Conservation (phyloP, 2,797 vertebrate genomes). For the Phyllotis vaccarum region DNA sequence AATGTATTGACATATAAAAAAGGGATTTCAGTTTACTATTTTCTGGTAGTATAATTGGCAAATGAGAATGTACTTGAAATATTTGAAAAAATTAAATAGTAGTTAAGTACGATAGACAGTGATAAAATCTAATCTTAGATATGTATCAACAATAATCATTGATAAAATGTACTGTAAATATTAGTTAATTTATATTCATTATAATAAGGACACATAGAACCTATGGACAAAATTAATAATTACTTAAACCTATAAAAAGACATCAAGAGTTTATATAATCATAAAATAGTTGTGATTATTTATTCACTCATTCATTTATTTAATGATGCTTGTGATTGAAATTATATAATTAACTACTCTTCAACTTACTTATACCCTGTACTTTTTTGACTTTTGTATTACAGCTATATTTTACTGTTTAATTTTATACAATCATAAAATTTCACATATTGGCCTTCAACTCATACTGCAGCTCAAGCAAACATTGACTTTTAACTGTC, state of each 20-base stretch:
- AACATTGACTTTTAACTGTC: neutral
- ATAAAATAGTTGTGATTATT: neutral
- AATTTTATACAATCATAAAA: neutral
- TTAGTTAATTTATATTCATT: neutral
- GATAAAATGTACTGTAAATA: conserved; percentile 14
- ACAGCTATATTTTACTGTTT: neutral
- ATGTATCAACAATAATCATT: neutral
- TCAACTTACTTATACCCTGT: neutral
- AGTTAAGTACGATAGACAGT: neutral
- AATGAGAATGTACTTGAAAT: neutral
- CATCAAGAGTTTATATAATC: neutral
- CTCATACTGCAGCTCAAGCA: neutral
- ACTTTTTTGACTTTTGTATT: neutral
- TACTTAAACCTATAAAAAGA: neutral
- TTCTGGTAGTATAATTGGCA: neutral
- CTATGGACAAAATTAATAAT: neutral
- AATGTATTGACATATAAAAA: neutral
- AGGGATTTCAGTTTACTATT: neutral
- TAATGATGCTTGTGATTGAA: neutral
- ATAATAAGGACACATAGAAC: neutral
- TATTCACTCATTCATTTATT: neutral
- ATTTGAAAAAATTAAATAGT: neutral
- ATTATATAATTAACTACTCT: neutral
- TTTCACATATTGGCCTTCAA: neutral
- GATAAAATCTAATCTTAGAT: neutral